phyloP scores from a whole-genome alignment of 2,797 vertebrate species.

The Myoxocephalus aenaeus region DNA sequence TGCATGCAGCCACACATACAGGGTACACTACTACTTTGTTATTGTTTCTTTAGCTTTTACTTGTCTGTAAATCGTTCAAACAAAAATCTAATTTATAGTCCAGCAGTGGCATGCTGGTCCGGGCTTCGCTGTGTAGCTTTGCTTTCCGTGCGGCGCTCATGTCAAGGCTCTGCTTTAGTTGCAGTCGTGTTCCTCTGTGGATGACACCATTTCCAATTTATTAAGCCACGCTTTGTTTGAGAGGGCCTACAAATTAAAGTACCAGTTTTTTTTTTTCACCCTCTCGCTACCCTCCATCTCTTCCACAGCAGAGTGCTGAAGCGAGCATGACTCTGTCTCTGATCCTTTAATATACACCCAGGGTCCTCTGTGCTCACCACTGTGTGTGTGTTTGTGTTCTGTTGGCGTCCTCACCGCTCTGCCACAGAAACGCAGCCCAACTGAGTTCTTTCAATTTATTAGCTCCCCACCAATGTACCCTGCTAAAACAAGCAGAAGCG shows the following conservation, averaged over 20 bases:
- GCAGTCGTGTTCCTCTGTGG: slow-evolving; percentile 62
- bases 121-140: slow-evolving; percentile 2
- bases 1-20: background rate
- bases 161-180: slow-evolving; percentile 51
- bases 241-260: slow-evolving; percentile 75
- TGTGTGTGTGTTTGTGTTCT: slow-evolving; percentile 30
- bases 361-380: slow-evolving; percentile 42
- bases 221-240: slow-evolving; percentile 74
- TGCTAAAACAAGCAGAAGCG: slow-evolving; percentile 30
- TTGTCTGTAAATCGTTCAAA: slow-evolving; percentile 40
- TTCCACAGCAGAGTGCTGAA: slow-evolving; percentile 53
- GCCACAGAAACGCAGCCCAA: slow-evolving; percentile 48
- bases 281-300: slow-evolving; percentile 32
- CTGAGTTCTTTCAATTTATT: slow-evolving; percentile 68
- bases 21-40: background rate
- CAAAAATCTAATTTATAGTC: slow-evolving; percentile 66
- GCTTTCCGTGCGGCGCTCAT: slow-evolving; percentile 38
- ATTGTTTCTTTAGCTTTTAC: background rate
- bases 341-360: slow-evolving; percentile 71
- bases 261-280: slow-evolving; percentile 40
- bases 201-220: slow-evolving; percentile 81
- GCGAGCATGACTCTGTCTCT: slow-evolving; percentile 74
- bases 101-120: slow-evolving; percentile 27
- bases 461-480: slow-evolving; percentile 42
- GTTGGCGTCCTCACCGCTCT: slow-evolving; percentile 32